phyloP scores from a whole-genome alignment of 2,888 invertebrate species.

The Aproaerema taeniolella region DNA sequence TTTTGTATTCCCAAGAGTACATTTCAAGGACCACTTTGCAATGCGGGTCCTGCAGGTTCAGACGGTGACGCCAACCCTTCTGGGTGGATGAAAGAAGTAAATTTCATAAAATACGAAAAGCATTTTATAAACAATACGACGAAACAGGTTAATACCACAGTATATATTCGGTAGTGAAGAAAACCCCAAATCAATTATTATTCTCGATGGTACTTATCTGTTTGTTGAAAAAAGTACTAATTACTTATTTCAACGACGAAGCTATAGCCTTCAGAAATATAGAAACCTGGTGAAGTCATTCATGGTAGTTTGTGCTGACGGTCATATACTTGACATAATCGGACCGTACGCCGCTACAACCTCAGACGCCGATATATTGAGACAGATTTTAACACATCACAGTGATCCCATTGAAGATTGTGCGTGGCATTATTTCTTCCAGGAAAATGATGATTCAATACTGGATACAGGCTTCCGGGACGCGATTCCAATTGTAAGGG shows the following conservation, averaged over 20 bases:
- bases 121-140: too few relatives aligned
- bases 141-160: background rate
- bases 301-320: too few relatives aligned
- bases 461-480: conserved; percentile 17
- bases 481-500: conserved; percentile 5
- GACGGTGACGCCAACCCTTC: too few relatives aligned
- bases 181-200: conserved; percentile 4
- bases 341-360: conserved; percentile 18
- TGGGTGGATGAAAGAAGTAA: too few relatives aligned
- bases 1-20: too few relatives aligned
- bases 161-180: background rate
- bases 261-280: conserved; percentile 20
- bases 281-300: conserved; percentile 17
- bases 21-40: too few relatives aligned
- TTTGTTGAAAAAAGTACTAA: conserved; percentile 19
- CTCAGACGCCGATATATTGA: conserved; percentile 17
- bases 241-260: conserved; percentile 20
- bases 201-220: conserved; percentile 19
- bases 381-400: background rate
- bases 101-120: too few relatives aligned
- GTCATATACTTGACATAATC: conserved; percentile 6
- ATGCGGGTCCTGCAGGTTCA: too few relatives aligned
- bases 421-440: background rate
- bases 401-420: too few relatives aligned
- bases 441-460: too few relatives aligned